A percentile compares a stretch with the other conserved stretches of the same genome.
Evolutionary conservation across 2,113 vertebrate genomes (phyloP).

Genomic region (Pomatorhinus ruficollis): DNA sequence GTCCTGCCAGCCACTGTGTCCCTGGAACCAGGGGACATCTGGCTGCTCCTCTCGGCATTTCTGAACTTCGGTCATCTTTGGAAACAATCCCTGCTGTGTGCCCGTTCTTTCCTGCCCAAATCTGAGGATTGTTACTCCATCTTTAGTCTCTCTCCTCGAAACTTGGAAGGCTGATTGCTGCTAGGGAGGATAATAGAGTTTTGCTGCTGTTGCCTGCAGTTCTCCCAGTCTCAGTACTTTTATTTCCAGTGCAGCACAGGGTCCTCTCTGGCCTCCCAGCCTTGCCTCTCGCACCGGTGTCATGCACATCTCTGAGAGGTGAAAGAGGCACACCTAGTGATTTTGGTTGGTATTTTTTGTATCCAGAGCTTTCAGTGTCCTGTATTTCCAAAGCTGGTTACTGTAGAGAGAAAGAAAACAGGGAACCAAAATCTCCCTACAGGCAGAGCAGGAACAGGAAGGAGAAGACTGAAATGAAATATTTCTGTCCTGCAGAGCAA

Average conservation of each 20-base stretch:
- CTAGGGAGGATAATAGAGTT: neutral
- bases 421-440: neutral
- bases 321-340: neutral
- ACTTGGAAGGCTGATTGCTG: neutral
- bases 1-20: neutral
- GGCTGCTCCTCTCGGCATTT: neutral
- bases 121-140: neutral
- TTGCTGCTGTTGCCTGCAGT: neutral
- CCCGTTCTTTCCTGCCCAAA: neutral
- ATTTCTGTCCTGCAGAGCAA: neutral
- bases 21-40: fast-evolving
- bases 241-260: neutral
- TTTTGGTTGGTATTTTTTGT: neutral
- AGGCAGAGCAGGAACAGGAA: neutral
- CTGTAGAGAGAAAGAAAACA: neutral
- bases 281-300: fast-evolving
- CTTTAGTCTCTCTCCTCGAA: neutral
- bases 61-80: neutral
- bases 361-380: neutral
- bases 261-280: neutral
- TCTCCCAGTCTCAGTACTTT: neutral
- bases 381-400: neutral
- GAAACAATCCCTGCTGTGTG: neutral
- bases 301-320: neutral
- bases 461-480: neutral